Conservation (phyloP, 2,888 invertebrate species). For the Trissolcus japonicus region DNA sequence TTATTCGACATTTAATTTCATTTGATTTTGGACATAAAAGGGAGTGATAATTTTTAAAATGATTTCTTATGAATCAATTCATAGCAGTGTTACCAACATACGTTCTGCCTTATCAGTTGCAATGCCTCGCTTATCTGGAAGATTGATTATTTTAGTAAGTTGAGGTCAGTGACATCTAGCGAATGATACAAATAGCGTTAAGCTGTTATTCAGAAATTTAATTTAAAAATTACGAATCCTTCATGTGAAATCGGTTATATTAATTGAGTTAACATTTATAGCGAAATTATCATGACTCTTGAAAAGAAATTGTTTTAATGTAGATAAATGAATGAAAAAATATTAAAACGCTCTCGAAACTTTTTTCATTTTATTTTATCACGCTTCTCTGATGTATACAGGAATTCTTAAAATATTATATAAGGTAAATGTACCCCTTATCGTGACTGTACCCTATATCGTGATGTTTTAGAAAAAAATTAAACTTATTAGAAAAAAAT, state of each 20-base stretch:
- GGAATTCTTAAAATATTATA: not conserved
- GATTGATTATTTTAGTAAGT: conserved; percentile 1
- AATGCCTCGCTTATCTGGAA: not conserved
- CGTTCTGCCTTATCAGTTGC: conserved; percentile 9
- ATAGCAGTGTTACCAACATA: conserved; percentile 11
- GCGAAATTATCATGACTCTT: not conserved
- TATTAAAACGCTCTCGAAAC: not conserved
- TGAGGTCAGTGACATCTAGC: conserved; percentile 14
- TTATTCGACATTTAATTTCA: not conserved
- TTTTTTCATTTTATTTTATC: not conserved
- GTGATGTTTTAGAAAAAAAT: too few relatives aligned
- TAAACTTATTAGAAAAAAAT: too few relatives aligned
- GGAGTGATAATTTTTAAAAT: too few relatives aligned
- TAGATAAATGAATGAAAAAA: not conserved
- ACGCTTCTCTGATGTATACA: not conserved
- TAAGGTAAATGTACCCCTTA: too few relatives aligned
- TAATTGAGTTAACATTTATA: conserved; percentile 8
- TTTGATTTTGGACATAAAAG: not conserved
- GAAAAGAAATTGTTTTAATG: not conserved
- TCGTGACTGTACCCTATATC: too few relatives aligned
- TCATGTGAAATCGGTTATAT: conserved; percentile 12
- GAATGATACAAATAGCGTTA: not conserved
- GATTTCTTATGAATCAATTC: not conserved
- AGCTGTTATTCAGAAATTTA: conserved; percentile 22
- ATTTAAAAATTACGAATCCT: conserved; percentile 12